A percentile compares a stretch with the other conserved stretches of the same genome.
These are phyloP conservation scores for Poecile montanus DNA, from an alignment of 2,797 vertebrate species.

Conservation along the genomic window DNA sequence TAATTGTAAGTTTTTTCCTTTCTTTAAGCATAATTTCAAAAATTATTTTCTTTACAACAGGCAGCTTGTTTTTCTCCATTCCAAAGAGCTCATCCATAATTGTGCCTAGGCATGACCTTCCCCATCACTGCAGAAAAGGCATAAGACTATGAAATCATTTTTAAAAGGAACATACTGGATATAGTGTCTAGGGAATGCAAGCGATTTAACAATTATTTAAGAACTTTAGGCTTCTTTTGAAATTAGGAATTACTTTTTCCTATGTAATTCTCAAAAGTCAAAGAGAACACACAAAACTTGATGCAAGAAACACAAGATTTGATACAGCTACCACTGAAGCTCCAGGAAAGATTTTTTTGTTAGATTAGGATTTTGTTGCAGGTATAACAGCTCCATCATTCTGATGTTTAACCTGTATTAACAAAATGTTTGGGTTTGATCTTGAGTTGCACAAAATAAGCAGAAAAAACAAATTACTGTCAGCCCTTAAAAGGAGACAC, in stretches of 20 bases:
- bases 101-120: not conserved
- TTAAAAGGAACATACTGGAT: not conserved
- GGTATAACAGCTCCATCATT: not conserved
- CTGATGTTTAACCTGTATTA: not conserved
- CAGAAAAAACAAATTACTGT: not conserved
- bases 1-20: not conserved
- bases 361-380: not conserved
- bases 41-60: not conserved
- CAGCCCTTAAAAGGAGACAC: not conserved
- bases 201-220: not conserved
- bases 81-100: not conserved
- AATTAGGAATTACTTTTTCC: not conserved
- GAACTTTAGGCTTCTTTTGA: not conserved
- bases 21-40: slow-evolving; percentile 6
- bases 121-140: not conserved
- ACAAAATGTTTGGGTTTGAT: not conserved
- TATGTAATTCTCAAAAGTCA: not conserved
- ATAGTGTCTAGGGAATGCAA: not conserved
- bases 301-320: not conserved
- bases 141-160: not conserved
- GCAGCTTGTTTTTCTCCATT: not conserved
- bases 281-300: not conserved
- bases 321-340: not conserved
- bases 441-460: not conserved
- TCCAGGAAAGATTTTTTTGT: not conserved